These are phyloP conservation scores for Chorisops tibialis DNA, from an alignment of 2,888 invertebrate species.

Conservation along the genomic window DNA sequence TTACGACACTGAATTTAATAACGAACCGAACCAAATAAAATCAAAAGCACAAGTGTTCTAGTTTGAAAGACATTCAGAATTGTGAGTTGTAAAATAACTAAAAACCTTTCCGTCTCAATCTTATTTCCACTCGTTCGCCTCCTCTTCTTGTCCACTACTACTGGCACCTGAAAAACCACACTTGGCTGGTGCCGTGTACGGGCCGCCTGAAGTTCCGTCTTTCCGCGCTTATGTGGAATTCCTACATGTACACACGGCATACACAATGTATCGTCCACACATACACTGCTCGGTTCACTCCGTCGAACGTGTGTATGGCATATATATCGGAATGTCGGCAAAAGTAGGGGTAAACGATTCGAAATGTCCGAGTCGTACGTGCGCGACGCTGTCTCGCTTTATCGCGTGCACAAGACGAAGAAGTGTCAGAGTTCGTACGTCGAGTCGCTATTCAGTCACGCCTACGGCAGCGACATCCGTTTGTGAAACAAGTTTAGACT, in stretches of 20 bases:
- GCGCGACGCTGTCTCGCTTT: background rate
- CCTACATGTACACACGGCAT: no score
- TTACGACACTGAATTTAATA: constrained; percentile 13
- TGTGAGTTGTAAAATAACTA: constrained; percentile 31
- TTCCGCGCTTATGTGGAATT: background rate
- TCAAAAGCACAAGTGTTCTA: constrained; percentile 51
- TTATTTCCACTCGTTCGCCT: constrained; percentile 13
- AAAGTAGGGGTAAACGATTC: background rate
- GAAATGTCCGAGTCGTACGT: no score
- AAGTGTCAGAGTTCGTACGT: constrained; percentile 9
- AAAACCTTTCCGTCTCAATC: constrained; percentile 12
- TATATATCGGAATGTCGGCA: constrained; percentile 20
- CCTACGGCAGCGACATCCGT: constrained; percentile 60
- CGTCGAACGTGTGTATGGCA: background rate
- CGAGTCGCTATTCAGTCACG: constrained; percentile 30
- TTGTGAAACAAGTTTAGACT: constrained; percentile 69
- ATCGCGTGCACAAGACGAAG: background rate
- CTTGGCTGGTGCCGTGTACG: background rate
- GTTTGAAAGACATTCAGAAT: constrained; percentile 37
- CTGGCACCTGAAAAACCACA: background rate
- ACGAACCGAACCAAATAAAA: constrained; percentile 47
- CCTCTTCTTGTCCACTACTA: constrained; percentile 22
- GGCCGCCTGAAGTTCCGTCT: background rate
- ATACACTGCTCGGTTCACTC: background rate
- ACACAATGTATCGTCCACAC: background rate